Evolutionary conservation across 1,140 invertebrate genomes (phyloP), one percentile per base, ranked within the genome.

Genomic region (Drosophila trapezifrons): DNA sequence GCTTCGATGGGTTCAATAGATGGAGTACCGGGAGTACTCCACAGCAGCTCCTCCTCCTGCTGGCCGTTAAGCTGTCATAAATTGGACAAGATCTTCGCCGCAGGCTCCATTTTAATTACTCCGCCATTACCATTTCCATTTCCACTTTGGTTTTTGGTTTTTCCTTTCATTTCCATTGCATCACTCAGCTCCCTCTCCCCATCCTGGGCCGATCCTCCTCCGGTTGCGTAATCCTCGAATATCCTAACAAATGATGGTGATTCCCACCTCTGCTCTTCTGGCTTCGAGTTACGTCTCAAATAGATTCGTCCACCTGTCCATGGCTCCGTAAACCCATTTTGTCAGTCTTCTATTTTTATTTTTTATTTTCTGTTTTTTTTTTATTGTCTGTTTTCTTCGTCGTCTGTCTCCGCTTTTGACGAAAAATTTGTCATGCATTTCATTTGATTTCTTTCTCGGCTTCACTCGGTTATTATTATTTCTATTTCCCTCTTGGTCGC

Each of bases 371-470:
- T n/a, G n/a, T n/a, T n/a, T 47, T 18, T 17, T n/a, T 20, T 29
- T 27, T 38, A 10, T 56, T 58, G 12, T 18, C 10, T 13, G 29
- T 27, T 49, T 76, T 75, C 38, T 54, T 42, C 6, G 38, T 27
- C 9, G 18, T 5, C 22, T 43, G 37, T 73, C 37, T 12, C n/a
- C 5, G 22, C 9, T 18, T 27, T 71, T 46, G 46, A 52, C 35
- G 7, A 35, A 22, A 37, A 76, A 62, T 76, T 76, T 76, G 73
- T 76, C 73, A 76, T 66, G 73, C 73, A 67, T 76, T 76, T 76
- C 73, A 75, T 75, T 75, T 64, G 70, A 74, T 73, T 75, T 74
- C 71, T 29, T 75, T 76, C 32, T 46, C 29, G 29, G 3, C n/a
- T n/a, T 4, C 4, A 32, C 12, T 22, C 20, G 13, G 25, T 17